Evolutionary conservation across 2,113 vertebrate genomes (phyloP).

Genomic region (Vimba vimba): DNA sequence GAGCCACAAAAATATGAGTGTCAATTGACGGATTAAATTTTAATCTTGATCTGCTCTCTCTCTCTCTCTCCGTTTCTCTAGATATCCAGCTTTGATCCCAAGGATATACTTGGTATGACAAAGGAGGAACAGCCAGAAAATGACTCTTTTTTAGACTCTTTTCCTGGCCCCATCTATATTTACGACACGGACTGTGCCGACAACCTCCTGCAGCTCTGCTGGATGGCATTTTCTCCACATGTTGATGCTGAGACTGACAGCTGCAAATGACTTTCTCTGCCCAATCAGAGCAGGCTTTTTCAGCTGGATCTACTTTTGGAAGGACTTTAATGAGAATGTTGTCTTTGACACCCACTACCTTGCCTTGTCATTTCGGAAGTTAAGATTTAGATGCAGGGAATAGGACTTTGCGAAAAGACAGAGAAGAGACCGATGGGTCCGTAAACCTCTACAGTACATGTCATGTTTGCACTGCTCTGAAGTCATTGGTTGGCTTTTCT

Average conservation of each 20-base stretch:
- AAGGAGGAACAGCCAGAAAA: conserved; percentile 28
- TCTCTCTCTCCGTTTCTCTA: not conserved
- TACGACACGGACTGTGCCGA: not conserved
- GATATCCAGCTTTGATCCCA: conserved; percentile 25
- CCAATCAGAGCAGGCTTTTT: conserved; percentile 31
- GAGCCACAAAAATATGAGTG: not conserved
- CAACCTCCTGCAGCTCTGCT: conserved; percentile 25
- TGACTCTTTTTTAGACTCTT: not conserved
- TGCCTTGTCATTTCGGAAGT: conserved; percentile 13
- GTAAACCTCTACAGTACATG: not conserved
- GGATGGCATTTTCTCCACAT: conserved; percentile 14
- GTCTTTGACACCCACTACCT: conserved; percentile 24
- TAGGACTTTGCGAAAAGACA: conserved; percentile 7
- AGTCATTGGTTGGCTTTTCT: conserved; percentile 5
- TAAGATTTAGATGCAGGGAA: conserved; percentile 11
- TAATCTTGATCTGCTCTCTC: not conserved
- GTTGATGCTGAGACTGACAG: conserved; percentile 19
- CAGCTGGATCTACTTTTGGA: not conserved
- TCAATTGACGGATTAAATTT: not conserved
- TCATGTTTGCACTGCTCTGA: conserved; percentile 23
- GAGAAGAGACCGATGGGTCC: not conserved
- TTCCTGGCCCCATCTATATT: conserved; percentile 18
- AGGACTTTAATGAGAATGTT: conserved; percentile 22
- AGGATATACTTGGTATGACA: not conserved
- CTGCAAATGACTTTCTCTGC: not conserved